Percentiles rank a stretch among this genome's conserved stretches.
Evolutionary conservation across 2,113 vertebrate genomes (phyloP).

Genomic region (Typhlomys cinereus): DNA sequence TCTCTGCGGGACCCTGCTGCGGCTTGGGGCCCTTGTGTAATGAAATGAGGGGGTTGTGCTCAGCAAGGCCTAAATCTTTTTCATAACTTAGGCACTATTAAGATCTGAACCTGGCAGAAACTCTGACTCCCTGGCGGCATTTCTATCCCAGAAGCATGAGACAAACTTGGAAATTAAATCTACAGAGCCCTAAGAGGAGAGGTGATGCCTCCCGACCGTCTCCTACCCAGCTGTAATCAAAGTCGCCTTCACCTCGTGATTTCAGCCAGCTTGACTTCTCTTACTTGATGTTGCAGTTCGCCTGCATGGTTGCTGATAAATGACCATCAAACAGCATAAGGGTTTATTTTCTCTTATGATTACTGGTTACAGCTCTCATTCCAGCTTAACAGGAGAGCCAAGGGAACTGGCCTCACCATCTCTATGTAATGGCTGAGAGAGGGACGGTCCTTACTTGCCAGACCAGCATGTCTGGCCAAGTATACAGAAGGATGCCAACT

Average conservation of each 20-base stretch:
- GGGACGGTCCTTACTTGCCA: no score
- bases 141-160: background rate
- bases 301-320: no score
- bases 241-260: background rate
- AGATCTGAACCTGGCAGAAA: background rate
- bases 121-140: background rate
- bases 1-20: background rate
- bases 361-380: no score
- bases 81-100: background rate
- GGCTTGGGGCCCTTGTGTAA: background rate
- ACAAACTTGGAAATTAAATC: background rate
- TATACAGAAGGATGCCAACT: no score
- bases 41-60: background rate
- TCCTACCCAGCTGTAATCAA: background rate
- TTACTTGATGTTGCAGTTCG: no score
- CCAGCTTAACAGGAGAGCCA: no score
- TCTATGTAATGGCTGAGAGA: no score
- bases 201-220: background rate
- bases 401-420: no score
- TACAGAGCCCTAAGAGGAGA: background rate
- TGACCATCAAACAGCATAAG: no score
- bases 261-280: background rate
- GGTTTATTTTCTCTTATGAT: no score
- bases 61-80: background rate
- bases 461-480: no score